These are phyloP conservation scores for Bothrops jararaca DNA, from an alignment of 2,113 vertebrate species.

Conservation along the genomic window DNA sequence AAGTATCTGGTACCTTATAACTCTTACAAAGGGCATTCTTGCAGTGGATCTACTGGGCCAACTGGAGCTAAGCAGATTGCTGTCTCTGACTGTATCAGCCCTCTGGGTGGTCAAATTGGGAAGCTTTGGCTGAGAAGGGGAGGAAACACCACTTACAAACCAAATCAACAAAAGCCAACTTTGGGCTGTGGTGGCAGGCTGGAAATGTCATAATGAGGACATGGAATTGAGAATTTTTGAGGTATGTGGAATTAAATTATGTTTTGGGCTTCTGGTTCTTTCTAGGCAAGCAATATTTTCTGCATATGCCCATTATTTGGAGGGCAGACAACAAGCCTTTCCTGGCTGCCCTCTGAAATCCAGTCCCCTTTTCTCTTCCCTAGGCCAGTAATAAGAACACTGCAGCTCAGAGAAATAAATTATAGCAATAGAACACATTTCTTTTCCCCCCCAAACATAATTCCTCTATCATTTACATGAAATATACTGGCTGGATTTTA, in stretches of 20 bases:
- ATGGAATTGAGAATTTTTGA: conserved; percentile 59
- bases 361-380: conserved; percentile 52
- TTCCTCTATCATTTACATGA: conserved; percentile 66
- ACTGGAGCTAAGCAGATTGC: background rate
- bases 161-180: background rate
- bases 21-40: background rate
- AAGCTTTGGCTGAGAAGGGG: background rate
- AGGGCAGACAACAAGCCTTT: conserved; percentile 40
- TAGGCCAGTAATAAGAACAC: conserved; percentile 69
- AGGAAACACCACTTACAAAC: background rate
- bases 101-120: background rate
- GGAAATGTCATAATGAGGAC: background rate
- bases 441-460: conserved; percentile 53
- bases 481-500: conserved; percentile 57
- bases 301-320: conserved; percentile 22
- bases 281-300: conserved; percentile 18
- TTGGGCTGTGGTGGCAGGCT: background rate
- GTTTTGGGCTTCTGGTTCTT: conserved; percentile 40
- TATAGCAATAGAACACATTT: conserved; percentile 66
- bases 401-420: conserved; percentile 69
- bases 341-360: conserved; percentile 43
- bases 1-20: background rate
- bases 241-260: conserved; percentile 64
- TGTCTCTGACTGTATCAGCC: background rate
- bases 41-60: background rate